Evolutionary conservation across 2,888 invertebrate species (phyloP).

Genomic region (Caradrina kadenii): DNA sequence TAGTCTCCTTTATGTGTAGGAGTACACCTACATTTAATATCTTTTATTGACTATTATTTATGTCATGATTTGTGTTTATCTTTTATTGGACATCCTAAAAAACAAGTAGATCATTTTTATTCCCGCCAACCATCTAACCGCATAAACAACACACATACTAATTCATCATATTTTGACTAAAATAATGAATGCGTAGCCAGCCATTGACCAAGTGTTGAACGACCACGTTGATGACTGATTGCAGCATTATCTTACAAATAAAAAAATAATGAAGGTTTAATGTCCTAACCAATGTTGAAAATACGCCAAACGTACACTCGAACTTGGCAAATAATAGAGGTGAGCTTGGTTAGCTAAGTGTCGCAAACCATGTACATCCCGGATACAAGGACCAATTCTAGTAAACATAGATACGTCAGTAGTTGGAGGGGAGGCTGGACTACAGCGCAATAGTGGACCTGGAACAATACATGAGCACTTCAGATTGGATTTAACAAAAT

Average conservation of each 20-base stretch:
- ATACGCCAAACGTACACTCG: neutral
- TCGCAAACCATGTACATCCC: neutral
- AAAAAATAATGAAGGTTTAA: conserved; percentile 10
- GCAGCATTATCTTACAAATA: conserved; percentile 11
- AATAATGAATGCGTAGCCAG: neutral
- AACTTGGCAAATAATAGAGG: neutral
- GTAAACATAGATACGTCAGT: no score
- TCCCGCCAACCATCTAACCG: neutral
- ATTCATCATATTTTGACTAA: neutral
- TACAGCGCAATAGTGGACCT: no score
- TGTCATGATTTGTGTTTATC: no score
- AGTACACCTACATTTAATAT: no score
- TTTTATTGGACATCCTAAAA: no score
- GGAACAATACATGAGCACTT: no score
- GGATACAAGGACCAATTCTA: no score
- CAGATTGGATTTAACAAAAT: no score
- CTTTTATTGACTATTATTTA: no score
- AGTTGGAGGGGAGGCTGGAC: no score
- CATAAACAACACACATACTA: neutral
- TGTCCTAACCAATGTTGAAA: conserved; percentile 3
- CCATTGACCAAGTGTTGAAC: neutral
- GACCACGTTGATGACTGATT: neutral
- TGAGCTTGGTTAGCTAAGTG: neutral
- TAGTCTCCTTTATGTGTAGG: no score
- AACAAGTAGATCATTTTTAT: no score